Base-by-base conservation (phyloP, 2,797 vertebrate genomes). In the Naso thynnoides region DNA sequence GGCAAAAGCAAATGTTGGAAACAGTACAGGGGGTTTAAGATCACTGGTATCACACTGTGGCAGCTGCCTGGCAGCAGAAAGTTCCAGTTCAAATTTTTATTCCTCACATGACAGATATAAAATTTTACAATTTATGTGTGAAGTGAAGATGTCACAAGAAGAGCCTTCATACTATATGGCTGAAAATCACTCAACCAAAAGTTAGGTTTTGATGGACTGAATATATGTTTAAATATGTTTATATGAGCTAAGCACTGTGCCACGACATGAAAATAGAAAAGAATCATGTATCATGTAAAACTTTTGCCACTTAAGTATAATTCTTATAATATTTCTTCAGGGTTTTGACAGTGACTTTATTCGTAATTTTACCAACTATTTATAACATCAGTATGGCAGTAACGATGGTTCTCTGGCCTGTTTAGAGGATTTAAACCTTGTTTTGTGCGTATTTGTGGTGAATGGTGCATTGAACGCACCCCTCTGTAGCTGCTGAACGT, bases 1-100 rank as follows among this genome's bases (percentile, higher is more conserved):
- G 44, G 26, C n/a, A 31, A 66, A 74, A 69, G 33, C 62, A 14
- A 50, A 53, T 16, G 44, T 33, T 42, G n/a, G 41, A 58, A 64
- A 38, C 33, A 45, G 62, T 53, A 24, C 44, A 41, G 42, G 47
- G 14, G 23, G 38, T 10, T 69, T 4, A 48, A 52, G 59, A 68
- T 62, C 65, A 39, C 29, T 1, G 39, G 9, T 39, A 50, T 60
- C 53, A 45, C 3, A 27, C 18, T 3, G 65, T 72, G 36, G 18
- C 48, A 71, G 58, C 49, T 19, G 69, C 48, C 33, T 45, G 36
- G 39, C 56, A 58, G 48, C 23, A 31, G 54, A 36, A 29, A 74
- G n/a, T 15, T n/a, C 47, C 41, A 11, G 10, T 44, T 57, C 21
- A 42, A 54, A 50, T 19, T 11, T 53, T 21, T 11, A 6, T 56